Percentiles rank a stretch among this genome's conserved stretches.
These are phyloP conservation scores for Drosophila willistoni DNA, from an alignment of 1,140 invertebrate species.

Conservation along the genomic window DNA sequence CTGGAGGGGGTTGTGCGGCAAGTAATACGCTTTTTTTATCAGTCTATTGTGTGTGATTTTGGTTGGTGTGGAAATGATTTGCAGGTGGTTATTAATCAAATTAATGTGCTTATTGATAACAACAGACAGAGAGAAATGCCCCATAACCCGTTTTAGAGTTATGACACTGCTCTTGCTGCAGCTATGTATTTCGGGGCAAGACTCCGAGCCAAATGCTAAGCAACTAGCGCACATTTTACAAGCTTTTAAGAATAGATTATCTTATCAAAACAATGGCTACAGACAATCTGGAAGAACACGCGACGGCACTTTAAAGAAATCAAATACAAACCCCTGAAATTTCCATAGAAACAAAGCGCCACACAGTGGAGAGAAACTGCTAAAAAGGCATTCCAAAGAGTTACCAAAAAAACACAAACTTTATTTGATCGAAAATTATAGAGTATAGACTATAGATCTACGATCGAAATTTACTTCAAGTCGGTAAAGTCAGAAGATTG, in stretches of 20 bases:
- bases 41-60: constrained; percentile 61
- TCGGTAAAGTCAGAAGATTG: background rate
- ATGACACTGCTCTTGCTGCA: constrained; percentile 19
- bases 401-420: constrained; percentile 33
- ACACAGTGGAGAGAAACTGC: constrained; percentile 23
- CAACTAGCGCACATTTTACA: constrained; percentile 65
- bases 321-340: constrained; percentile 51
- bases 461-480: too few relatives aligned
- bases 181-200: background rate
- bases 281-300: constrained; percentile 49
- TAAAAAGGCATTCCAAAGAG: background rate
- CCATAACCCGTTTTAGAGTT: constrained; percentile 38
- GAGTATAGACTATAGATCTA: too few relatives aligned
- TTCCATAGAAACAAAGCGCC: constrained; percentile 68
- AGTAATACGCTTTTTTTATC: constrained; percentile 47
- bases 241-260: constrained; percentile 72
- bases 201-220: constrained; percentile 29
- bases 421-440: too few relatives aligned
- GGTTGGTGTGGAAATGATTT: constrained; percentile 76
- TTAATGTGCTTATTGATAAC: constrained; percentile 83
- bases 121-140: constrained; percentile 43
- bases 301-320: constrained; percentile 70
- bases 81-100: constrained; percentile 83
- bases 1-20: background rate
- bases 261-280: constrained; percentile 63